These are phyloP conservation scores for Trichomalopsis sarcophagae DNA, from an alignment of 1,140 invertebrate genomes.

Conservation along the genomic window DNA sequence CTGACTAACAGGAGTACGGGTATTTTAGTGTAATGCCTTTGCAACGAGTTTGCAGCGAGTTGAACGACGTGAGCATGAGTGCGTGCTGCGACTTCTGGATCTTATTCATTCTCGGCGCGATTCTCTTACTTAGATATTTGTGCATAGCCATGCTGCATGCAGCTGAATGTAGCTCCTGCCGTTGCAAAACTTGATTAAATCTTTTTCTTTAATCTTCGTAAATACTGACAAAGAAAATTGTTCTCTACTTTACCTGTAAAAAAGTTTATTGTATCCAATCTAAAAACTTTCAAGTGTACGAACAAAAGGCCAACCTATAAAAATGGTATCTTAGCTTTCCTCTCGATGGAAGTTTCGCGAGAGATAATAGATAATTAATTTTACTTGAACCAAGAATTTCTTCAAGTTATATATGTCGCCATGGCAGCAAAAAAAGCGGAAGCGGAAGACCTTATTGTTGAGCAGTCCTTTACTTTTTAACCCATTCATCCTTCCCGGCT, in stretches of 20 bases:
- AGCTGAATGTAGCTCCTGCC: too few species aligned
- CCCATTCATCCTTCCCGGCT: not conserved
- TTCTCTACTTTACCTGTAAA: too few species aligned
- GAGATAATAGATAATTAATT: not conserved
- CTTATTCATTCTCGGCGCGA: not conserved
- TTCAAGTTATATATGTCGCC: not conserved
- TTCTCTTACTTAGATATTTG: not conserved
- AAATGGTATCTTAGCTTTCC: too few species aligned
- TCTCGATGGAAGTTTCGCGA: not conserved
- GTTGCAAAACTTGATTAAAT: too few species aligned
- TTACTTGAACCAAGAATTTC: not conserved
- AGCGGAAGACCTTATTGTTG: not conserved
- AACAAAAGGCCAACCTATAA: too few species aligned
- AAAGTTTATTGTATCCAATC: too few species aligned
- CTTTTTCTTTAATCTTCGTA: too few species aligned
- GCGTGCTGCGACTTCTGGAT: not conserved
- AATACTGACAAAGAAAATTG: too few species aligned
- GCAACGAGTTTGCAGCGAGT: constrained; percentile 10
- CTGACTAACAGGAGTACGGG: not conserved
- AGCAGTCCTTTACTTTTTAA: constrained; percentile 1
- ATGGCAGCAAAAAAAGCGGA: not conserved
- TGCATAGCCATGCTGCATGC: not conserved
- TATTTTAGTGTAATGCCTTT: constrained; percentile 10
- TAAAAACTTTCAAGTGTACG: too few species aligned
- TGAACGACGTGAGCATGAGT: not conserved